Evolutionary conservation across 2,888 invertebrate genomes (phyloP).

Genomic region (Chironomus riparius): DNA sequence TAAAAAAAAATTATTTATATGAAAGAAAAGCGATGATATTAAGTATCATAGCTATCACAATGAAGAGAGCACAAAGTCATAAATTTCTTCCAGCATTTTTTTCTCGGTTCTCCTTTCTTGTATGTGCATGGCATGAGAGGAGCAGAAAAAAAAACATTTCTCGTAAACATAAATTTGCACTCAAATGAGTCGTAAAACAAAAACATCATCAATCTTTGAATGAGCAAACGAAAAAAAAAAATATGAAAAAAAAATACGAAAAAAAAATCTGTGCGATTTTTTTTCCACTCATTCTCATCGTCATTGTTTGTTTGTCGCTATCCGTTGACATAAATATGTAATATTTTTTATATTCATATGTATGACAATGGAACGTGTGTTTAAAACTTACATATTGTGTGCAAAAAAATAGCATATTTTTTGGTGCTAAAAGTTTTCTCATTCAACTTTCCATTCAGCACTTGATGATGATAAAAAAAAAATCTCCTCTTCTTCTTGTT

Average conservation of each 20-base stretch:
- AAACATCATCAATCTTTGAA: conserved; percentile 24
- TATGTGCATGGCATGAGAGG: background rate
- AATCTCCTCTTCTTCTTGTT: background rate
- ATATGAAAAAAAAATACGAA: background rate
- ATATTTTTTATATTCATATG: background rate
- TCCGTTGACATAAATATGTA: background rate
- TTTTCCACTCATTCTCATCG: background rate
- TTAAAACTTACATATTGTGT: background rate
- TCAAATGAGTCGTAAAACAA: conserved; percentile 26
- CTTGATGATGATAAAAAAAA: background rate
- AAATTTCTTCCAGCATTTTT: conserved; percentile 14
- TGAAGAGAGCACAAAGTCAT: conserved; percentile 6
- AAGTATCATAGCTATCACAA: conserved; percentile 6
- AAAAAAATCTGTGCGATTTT: conserved; percentile 8
- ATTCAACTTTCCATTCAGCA: too few relatives aligned
- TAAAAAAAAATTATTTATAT: background rate
- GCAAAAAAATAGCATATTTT: background rate
- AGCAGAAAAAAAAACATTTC: conserved; percentile 13
- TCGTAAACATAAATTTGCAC: conserved; percentile 26
- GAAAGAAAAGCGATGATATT: conserved; percentile 15
- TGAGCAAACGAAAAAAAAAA: conserved; percentile 1
- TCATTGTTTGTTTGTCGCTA: background rate
- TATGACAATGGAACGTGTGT: background rate
- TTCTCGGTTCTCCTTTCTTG: background rate
- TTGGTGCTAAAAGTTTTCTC: background rate